Evolutionary conservation across 2,888 invertebrate genomes (phyloP).

Genomic region (Trichopria drosophilae): DNA sequence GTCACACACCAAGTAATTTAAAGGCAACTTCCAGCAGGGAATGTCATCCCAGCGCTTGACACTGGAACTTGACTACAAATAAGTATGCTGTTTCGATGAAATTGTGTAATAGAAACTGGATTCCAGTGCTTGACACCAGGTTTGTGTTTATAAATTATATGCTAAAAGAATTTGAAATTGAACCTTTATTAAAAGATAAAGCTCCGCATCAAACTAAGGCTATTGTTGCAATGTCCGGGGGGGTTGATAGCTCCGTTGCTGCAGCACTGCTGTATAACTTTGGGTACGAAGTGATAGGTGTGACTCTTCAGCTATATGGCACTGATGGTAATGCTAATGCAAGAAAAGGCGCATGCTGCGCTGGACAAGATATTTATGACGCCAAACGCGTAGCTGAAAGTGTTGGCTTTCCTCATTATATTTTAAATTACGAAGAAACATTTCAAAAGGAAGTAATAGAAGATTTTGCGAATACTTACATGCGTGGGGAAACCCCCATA

Average conservation of each 20-base stretch:
- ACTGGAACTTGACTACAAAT: conserved; percentile 19
- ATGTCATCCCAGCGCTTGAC: conserved; percentile 18
- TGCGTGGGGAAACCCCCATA: conserved; percentile 26
- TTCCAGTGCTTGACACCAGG: conserved; percentile 18
- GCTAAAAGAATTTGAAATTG: conserved; percentile 22
- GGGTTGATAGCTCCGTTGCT: conserved; percentile 22
- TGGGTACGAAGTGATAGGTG: conserved; percentile 26
- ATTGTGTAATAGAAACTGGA: conserved; percentile 15
- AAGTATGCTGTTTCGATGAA: conserved; percentile 16
- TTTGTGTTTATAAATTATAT: conserved; percentile 21
- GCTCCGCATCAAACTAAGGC: conserved; percentile 20
- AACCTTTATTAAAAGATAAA: conserved; percentile 22
- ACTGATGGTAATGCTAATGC: conserved; percentile 25
- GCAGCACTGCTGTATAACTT: conserved; percentile 24
- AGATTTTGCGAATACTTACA: conserved; percentile 23
- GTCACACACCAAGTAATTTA: conserved; percentile 15
- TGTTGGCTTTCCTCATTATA: conserved; percentile 27
- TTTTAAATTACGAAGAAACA: conserved; percentile 25
- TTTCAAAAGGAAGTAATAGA: conserved; percentile 26
- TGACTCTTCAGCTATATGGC: conserved; percentile 27
- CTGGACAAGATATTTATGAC: conserved; percentile 27
- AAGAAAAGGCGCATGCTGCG: conserved; percentile 24
- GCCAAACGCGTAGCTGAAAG: conserved; percentile 25
- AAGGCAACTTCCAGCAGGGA: conserved; percentile 17
- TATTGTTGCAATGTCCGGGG: conserved; percentile 22